Evolutionary conservation across 2,113 vertebrate genomes (phyloP).

Genomic region (Chaenogobius annularis): DNA sequence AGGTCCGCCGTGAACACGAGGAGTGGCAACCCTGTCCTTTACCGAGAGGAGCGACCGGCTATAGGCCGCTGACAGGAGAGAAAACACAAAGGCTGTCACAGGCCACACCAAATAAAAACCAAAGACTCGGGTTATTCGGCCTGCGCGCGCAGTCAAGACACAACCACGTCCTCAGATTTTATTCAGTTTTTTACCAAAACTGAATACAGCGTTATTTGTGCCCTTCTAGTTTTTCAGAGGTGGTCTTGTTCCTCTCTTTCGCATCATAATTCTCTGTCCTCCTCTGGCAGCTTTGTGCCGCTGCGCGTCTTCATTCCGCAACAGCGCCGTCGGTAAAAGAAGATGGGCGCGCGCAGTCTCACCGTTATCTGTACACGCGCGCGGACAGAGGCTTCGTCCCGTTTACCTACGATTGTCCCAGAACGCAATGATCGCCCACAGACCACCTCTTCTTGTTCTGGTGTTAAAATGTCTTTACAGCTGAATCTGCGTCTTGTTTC

Average conservation of each 20-base stretch:
- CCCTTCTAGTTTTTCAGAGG: background rate
- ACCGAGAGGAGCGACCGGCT: constrained; percentile 3
- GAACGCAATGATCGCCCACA: background rate
- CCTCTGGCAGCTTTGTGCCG: background rate
- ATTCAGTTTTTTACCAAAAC: background rate
- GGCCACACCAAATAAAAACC: constrained; percentile 6
- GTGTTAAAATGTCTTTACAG: constrained; percentile 44
- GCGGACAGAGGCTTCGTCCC: constrained; percentile 7
- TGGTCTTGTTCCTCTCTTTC: background rate
- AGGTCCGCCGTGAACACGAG: constrained; percentile 95
- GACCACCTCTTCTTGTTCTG: background rate
- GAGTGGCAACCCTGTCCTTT: constrained; percentile 75
- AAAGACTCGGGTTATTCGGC: constrained; percentile 3
- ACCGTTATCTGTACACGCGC: constrained; percentile 5
- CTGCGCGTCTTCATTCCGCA: constrained; percentile 26
- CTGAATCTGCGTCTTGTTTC: constrained; percentile 29
- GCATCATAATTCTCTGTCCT: constrained; percentile 1
- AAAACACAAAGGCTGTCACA: background rate
- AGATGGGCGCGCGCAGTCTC: constrained; percentile 25
- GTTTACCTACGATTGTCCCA: constrained; percentile 2
- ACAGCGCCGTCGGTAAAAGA: background rate
- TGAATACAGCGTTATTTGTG: background rate
- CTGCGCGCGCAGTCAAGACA: constrained; percentile 1
- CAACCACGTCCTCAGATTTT: background rate
- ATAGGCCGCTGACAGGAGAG: background rate